Conservation (phyloP, 1,140 invertebrate genomes). For the Cotesia chilonis region DNA sequence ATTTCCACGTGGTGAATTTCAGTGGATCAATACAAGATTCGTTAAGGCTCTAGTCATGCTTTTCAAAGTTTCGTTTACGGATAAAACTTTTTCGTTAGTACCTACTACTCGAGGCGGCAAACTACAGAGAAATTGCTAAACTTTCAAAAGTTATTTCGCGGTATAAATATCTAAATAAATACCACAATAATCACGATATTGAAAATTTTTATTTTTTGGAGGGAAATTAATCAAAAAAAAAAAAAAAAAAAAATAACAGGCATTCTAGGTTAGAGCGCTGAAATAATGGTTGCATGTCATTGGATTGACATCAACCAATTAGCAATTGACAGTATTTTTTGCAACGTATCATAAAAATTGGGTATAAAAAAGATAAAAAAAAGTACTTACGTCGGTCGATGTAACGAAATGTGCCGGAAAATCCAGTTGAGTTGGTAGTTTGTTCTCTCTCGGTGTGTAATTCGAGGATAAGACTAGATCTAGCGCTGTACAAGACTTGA, state of each 20-base stretch:
- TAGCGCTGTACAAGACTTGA: constrained; percentile 81
- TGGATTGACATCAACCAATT: too few species aligned
- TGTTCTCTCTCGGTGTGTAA: constrained; percentile 74
- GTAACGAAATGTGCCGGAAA: constrained; percentile 82
- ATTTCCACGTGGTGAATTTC: too few species aligned
- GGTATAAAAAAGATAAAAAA: neutral
- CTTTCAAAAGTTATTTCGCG: neutral
- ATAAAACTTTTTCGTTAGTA: constrained; percentile 2
- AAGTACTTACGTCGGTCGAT: constrained; percentile 80
- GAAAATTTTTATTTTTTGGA: too few species aligned
- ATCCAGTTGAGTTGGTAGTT: constrained; percentile 75
- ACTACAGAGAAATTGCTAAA: too few species aligned
- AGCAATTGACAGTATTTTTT: too few species aligned
- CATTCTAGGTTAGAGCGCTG: too few species aligned
- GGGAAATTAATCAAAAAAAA: too few species aligned
- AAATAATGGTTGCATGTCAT: too few species aligned
- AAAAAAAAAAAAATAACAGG: too few species aligned
- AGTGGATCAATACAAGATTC: too few species aligned
- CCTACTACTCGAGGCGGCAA: neutral
- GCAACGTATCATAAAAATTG: neutral
- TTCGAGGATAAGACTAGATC: constrained; percentile 81
- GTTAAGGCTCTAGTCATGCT: too few species aligned
- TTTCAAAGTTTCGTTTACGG: too few species aligned
- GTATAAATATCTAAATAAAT: neutral
- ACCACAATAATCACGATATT: neutral